phyloP scores from a whole-genome alignment of 1,140 invertebrate genomes.

The Paraescarpia echinospica region DNA sequence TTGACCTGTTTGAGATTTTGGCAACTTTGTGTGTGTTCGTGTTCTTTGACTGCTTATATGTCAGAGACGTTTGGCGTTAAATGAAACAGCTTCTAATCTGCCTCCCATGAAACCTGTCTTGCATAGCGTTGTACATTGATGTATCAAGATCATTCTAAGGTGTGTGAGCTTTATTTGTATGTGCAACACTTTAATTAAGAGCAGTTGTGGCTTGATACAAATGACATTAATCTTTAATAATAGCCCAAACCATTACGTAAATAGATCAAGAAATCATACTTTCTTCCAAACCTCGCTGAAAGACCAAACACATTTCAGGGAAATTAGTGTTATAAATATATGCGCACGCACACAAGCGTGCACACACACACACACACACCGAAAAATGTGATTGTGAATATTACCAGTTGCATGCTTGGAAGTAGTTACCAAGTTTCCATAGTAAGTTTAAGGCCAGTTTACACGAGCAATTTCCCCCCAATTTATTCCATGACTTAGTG shows the following conservation, averaged over 20 bases:
- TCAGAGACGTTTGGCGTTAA: not conserved
- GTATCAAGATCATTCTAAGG: not conserved
- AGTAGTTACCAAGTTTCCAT: no score
- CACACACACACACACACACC: no score
- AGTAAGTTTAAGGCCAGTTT: no score
- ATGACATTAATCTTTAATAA: not conserved
- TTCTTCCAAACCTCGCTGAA: not conserved
- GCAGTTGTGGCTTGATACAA: not conserved
- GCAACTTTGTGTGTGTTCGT: no score
- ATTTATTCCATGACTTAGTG: no score
- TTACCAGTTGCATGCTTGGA: no score
- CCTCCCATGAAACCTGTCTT: not conserved
- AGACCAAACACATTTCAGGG: not conserved
- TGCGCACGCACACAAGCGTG: no score
- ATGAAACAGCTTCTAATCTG: not conserved
- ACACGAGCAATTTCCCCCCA: no score
- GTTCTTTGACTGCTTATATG: not conserved
- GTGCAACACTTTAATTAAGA: not conserved
- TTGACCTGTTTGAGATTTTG: no score
- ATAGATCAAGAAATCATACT: not conserved
- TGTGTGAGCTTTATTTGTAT: not conserved
- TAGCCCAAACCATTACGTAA: not conserved
- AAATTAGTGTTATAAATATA: not conserved
- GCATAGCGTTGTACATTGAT: not conserved
- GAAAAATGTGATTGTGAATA: no score